Evolutionary conservation across 2,888 invertebrate species (phyloP).

Genomic region (Phalera bucephala): DNA sequence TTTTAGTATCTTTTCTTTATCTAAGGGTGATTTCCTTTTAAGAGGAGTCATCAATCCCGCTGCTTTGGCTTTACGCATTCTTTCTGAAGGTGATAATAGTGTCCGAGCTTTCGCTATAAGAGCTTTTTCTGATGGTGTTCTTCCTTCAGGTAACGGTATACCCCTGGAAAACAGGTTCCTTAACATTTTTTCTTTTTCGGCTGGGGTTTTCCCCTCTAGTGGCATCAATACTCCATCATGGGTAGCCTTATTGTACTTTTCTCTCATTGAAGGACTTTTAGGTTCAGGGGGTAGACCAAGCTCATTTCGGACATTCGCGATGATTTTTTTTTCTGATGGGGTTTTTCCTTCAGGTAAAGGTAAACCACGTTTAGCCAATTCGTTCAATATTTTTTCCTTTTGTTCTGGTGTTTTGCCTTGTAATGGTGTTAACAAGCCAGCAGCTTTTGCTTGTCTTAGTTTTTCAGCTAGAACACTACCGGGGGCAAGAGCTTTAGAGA

Average conservation of each 20-base stretch:
- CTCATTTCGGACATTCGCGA: slow-evolving; percentile 8
- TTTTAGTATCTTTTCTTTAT: slow-evolving; percentile 41
- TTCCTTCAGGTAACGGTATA: slow-evolving; percentile 12
- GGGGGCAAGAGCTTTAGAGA: neutral
- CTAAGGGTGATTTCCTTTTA: slow-evolving; percentile 33
- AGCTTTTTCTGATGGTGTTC: slow-evolving; percentile 29
- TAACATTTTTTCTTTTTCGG: slow-evolving; percentile 1
- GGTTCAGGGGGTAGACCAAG: slow-evolving; percentile 16
- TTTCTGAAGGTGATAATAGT: slow-evolving; percentile 11
- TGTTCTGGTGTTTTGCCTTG: slow-evolving; percentile 12
- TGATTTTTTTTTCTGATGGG: slow-evolving; percentile 10
- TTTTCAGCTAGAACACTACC: neutral
- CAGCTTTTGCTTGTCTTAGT: slow-evolving; percentile 4
- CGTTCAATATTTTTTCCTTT: slow-evolving; percentile 12
- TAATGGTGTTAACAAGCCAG: slow-evolving; percentile 10
- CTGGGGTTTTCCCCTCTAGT: slow-evolving; percentile 6
- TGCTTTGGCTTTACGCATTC: slow-evolving; percentile 10
- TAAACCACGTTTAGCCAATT: slow-evolving; percentile 12
- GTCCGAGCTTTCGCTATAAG: slow-evolving; percentile 20
- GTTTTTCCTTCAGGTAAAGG: slow-evolving; percentile 15
- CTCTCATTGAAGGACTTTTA: slow-evolving; percentile 8
- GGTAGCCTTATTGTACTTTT: slow-evolving; percentile 14
- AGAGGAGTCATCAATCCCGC: slow-evolving; percentile 33
- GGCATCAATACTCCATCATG: slow-evolving; percentile 15
- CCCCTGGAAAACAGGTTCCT: neutral